These are phyloP conservation scores for Xenopus borealis DNA, from an alignment of 2,113 vertebrate genomes.

Conservation along the genomic window DNA sequence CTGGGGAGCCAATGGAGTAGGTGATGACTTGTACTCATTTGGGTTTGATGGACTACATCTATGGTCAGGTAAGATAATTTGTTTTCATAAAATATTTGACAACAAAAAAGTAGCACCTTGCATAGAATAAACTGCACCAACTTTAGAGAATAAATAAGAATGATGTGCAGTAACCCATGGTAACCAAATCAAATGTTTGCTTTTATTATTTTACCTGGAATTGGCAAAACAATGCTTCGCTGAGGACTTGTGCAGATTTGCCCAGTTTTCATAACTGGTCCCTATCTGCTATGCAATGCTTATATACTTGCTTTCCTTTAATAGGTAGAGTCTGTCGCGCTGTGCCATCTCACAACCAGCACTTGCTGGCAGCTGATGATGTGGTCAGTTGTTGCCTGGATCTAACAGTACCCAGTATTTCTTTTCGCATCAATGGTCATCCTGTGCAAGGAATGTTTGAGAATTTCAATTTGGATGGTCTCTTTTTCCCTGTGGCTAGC, in stretches of 20 bases:
- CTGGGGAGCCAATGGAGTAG: conserved; percentile 90
- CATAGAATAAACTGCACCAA: too few relatives aligned
- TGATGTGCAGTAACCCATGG: too few relatives aligned
- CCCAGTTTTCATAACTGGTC: too few relatives aligned
- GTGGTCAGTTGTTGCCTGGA: conserved; percentile 91
- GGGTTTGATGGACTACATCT: conserved; percentile 85
- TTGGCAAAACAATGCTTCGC: too few relatives aligned
- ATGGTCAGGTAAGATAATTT: conserved; percentile 76
- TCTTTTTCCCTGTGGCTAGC: conserved; percentile 88
- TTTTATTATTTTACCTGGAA: too few relatives aligned
- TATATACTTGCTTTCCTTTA: neutral
- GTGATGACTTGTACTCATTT: conserved; percentile 89
- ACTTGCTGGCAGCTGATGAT: conserved; percentile 76
- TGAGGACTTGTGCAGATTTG: too few relatives aligned
- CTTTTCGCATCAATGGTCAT: conserved; percentile 87
- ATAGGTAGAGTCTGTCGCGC: conserved; percentile 77
- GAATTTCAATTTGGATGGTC: conserved; percentile 85
- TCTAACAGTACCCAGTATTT: conserved; percentile 87
- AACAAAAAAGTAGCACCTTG: too few relatives aligned
- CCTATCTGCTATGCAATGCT: neutral
- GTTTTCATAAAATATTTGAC: too few relatives aligned
- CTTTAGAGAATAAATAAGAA: too few relatives aligned
- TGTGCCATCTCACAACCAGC: conserved; percentile 77
- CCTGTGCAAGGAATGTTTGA: conserved; percentile 93
- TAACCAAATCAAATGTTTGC: too few relatives aligned